Conservation (phyloP, 2,797 vertebrate genomes). For the Anabas testudineus region DNA sequence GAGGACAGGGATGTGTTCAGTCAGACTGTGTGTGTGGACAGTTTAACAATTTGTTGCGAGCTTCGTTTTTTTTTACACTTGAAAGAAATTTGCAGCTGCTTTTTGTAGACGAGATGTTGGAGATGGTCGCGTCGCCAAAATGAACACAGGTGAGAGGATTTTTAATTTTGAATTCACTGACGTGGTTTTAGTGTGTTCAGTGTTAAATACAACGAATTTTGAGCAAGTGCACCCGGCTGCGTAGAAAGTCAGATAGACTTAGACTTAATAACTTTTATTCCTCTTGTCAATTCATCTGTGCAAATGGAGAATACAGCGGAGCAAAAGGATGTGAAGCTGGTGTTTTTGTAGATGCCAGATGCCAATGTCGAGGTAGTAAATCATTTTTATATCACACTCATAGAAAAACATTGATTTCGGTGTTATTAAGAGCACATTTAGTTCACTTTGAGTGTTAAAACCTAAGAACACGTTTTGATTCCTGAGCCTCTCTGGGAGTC, state of each 20-base stretch:
- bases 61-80: conserved; percentile 8
- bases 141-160: conserved; percentile 82
- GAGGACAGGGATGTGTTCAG: conserved; percentile 24
- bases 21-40: conserved; percentile 5
- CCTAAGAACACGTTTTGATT: background rate
- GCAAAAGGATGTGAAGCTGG: conserved; percentile 21
- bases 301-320: background rate
- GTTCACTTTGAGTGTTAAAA: background rate
- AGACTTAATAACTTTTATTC: background rate
- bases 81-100: conserved; percentile 13
- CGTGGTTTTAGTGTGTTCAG: background rate
- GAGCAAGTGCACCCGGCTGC: background rate
- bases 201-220: background rate
- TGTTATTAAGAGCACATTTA: background rate
- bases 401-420: background rate
- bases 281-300: background rate
- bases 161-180: background rate
- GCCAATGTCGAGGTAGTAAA: background rate
- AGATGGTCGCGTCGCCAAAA: conserved; percentile 60
- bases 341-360: conserved; percentile 6
- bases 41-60: conserved; percentile 7
- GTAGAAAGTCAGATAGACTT: background rate
- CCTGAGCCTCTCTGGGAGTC: background rate
- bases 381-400: background rate
- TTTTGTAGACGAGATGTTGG: conserved; percentile 56